These are phyloP conservation scores for Meloidogyne hapla DNA, from an alignment of 1,140 invertebrate species.

Conservation along the genomic window DNA sequence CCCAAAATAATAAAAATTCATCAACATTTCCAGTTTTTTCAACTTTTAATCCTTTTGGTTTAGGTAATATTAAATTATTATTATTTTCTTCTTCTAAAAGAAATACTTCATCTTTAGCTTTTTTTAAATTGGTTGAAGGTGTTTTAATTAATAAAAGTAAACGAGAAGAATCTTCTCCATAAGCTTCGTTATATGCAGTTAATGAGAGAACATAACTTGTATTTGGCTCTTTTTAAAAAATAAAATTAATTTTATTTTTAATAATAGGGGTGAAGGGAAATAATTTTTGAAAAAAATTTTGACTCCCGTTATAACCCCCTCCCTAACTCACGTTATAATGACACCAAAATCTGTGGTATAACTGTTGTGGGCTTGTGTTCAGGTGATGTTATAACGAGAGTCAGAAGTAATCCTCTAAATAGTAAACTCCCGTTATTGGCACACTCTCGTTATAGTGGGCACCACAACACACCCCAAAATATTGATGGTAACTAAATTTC, in stretches of 20 bases:
- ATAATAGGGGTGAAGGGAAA: too few species aligned
- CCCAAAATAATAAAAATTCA: conserved; percentile 13
- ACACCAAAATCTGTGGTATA: too few species aligned
- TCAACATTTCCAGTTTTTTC: conserved; percentile 18
- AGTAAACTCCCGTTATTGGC: too few species aligned
- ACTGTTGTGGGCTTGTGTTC: too few species aligned
- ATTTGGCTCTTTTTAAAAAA: conserved; percentile 41
- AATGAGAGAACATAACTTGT: conserved; percentile 51
- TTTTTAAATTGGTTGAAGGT: neutral
- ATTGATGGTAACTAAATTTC: neutral
- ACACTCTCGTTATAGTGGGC: too few species aligned
- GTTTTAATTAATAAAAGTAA: conserved; percentile 15
- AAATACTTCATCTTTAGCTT: neutral
- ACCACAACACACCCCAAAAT: too few species aligned
- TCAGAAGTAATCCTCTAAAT: too few species aligned
- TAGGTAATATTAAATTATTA: neutral
- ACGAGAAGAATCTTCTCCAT: conserved; percentile 40
- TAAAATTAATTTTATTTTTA: conserved; percentile 3
- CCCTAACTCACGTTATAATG: too few species aligned
- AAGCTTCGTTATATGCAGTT: conserved; percentile 54
- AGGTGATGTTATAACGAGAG: too few species aligned
- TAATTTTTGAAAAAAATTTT: too few species aligned
- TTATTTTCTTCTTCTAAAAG: neutral
- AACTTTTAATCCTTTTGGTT: neutral
- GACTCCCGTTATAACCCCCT: too few species aligned